phyloP scores from a whole-genome alignment of 2,113 vertebrate genomes.

The Nothobranchius kuhntae region DNA sequence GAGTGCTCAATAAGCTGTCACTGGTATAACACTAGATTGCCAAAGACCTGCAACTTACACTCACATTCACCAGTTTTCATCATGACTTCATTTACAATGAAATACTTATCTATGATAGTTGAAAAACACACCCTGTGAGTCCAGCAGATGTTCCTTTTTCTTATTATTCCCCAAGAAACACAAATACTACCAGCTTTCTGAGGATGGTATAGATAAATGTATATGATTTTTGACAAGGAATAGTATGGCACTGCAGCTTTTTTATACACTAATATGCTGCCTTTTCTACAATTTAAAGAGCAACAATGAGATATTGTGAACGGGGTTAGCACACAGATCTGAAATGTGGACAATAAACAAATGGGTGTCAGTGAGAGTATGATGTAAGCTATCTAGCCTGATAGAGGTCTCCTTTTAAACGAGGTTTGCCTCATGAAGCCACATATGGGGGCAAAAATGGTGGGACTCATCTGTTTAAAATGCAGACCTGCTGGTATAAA shows the following conservation, averaged over 20 bases:
- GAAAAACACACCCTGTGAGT: too few relatives aligned
- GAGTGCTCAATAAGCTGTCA: too few relatives aligned
- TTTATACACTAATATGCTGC: not conserved
- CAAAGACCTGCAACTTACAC: too few relatives aligned
- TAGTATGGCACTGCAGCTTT: not conserved
- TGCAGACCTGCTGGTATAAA: constrained; percentile 25
- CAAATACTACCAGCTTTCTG: too few relatives aligned
- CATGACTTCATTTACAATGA: too few relatives aligned
- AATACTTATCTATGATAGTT: too few relatives aligned
- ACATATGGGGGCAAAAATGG: constrained; percentile 15
- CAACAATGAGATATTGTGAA: constrained; percentile 18
- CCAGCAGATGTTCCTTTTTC: too few relatives aligned
- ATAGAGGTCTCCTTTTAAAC: constrained; percentile 22
- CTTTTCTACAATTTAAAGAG: not conserved
- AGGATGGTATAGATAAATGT: too few relatives aligned
- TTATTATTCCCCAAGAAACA: too few relatives aligned
- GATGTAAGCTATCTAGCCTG: constrained; percentile 34
- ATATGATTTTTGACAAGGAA: not conserved
- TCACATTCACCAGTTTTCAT: too few relatives aligned
- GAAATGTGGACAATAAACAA: constrained; percentile 45
- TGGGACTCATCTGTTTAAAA: constrained; percentile 47
- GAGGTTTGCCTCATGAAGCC: constrained; percentile 10
- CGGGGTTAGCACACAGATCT: constrained; percentile 2
- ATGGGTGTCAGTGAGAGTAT: constrained; percentile 24
- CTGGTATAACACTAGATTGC: too few relatives aligned